Conservation (phyloP, 2,113 vertebrate genomes). For the Phaethornis superciliosus region DNA sequence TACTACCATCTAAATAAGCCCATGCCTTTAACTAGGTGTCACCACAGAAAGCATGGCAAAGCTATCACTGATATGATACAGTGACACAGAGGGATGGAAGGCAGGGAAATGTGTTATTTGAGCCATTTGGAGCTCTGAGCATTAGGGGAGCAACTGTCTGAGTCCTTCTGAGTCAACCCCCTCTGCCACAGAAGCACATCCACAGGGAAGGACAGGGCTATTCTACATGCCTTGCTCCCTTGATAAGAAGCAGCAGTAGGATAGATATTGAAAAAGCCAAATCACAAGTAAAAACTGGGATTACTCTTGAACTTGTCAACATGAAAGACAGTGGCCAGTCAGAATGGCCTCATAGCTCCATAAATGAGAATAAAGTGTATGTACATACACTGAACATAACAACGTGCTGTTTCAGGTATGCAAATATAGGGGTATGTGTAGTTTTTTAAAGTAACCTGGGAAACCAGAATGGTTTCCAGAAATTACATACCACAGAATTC, state of each 20-base stretch:
- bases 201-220: not conserved
- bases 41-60: not conserved
- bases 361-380: not conserved
- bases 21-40: not conserved
- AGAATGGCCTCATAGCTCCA: not conserved
- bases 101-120: not conserved
- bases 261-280: not conserved
- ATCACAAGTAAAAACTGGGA: not conserved
- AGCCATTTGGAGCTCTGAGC: not conserved
- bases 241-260: not conserved
- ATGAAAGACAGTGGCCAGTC: not conserved
- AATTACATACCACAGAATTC: not conserved
- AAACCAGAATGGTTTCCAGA: not conserved
- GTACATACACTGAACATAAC: not conserved
- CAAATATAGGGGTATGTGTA: fast-evolving
- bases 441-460: not conserved
- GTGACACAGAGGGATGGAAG: not conserved
- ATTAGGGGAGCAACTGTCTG: not conserved
- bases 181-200: not conserved
- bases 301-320: not conserved
- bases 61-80: fast-evolving
- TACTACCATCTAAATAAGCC: not conserved
- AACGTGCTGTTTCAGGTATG: not conserved
- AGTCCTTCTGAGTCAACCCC: not conserved
- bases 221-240: not conserved